Base-by-base conservation (phyloP, 92 coral and sea anemone species). In the Zoanthus sansibaricus region DNA sequence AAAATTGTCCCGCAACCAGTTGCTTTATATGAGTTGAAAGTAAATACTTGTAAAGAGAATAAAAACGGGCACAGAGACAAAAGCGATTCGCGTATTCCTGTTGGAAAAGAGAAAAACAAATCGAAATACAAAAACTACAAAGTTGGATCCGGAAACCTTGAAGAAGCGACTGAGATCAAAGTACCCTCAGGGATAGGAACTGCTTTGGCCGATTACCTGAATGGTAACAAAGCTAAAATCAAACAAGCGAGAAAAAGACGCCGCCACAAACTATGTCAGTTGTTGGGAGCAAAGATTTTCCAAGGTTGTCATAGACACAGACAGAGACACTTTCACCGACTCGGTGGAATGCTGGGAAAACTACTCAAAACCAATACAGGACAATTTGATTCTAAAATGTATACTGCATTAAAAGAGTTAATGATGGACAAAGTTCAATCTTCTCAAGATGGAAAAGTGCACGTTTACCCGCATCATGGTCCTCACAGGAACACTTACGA, bases 361-460 rank as follows among this genome's bases (percentile, higher is more conserved):
- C 44, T 80, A 45, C 85, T 80, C 4, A 80, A 80, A 75, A 80
- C 85, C 20, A 80, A 64, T 5, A 66, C 46, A 1, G 88, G 88
- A 15, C 44, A 72, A 72, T 68, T 67, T 49, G 88, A 56, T 62
- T 15, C 74, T 42, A 61, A 78, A 17, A 62, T 86, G 88, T 64
- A 58, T 46, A 72, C 71, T 33, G 88, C 73, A 44, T 52, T 91
- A 12, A 91, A 84, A 62, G 82, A 91, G 68, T 73, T 89, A 18
- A 49, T 91, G 37, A 54, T 93, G 7, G 98, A 94, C 58, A 89
- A 90, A 56, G 75, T 93, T 20, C 89, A 93, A n/a, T 74, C 96
- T 18, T 87, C 98, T 1, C 84, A 91, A 0, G 96, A 95, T 67
- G 98, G 96, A 0, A 88, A 91, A 5, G 94, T 95, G 30, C 94